These are phyloP conservation scores for Lutjanus campechanus DNA, from an alignment of 2,797 vertebrate genomes.

Conservation along the genomic window DNA sequence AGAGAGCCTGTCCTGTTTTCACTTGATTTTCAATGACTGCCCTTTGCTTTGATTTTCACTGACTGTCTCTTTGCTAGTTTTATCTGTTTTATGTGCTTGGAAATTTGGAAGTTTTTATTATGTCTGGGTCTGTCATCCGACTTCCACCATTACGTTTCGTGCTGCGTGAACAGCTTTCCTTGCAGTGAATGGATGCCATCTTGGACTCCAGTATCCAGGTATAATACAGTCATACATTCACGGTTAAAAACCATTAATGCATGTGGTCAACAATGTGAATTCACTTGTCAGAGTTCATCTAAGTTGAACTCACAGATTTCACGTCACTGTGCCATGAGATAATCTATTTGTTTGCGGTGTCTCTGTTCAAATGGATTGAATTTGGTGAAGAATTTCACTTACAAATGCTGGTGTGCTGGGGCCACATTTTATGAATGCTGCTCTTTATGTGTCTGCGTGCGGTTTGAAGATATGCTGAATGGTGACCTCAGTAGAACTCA, in stretches of 20 bases:
- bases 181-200: not conserved
- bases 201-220: not conserved
- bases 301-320: not conserved
- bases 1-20: no score
- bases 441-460: conserved; percentile 3
- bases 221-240: no score
- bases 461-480: not conserved
- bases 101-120: no score
- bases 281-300: not conserved
- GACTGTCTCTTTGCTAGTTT: no score
- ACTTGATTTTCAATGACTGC: no score
- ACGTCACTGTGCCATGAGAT: not conserved
- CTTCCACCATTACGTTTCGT: no score
- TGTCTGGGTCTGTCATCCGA: no score
- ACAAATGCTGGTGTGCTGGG: not conserved
- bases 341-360: not conserved
- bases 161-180: not conserved
- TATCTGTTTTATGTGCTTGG: no score
- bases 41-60: no score
- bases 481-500: not conserved
- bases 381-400: not conserved
- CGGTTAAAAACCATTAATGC: not conserved
- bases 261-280: not conserved
- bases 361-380: conserved; percentile 1
- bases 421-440: conserved; percentile 1